A percentile compares a stretch with the other conserved stretches of the same genome.
Conservation (phyloP, 2,888 invertebrate genomes). For the Callyntrura sp. region DNA sequence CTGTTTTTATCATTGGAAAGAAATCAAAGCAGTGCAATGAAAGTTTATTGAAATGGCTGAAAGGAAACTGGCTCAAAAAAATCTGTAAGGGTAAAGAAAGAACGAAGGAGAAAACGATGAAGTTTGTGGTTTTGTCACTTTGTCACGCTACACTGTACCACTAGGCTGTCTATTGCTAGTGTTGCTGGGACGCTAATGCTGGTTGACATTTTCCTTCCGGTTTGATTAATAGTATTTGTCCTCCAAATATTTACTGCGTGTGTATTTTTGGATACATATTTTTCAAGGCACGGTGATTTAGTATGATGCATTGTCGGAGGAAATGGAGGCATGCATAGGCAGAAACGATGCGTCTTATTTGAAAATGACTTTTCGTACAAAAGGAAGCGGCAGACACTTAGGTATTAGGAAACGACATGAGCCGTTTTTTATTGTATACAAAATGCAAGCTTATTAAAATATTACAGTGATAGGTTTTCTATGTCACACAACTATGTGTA, state of each 20-base stretch:
- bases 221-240: slow-evolving; percentile 4
- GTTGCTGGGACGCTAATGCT: background rate
- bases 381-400: background rate
- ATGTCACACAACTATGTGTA: background rate
- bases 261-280: too few species aligned
- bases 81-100: background rate
- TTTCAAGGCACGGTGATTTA: background rate
- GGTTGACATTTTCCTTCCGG: slow-evolving; percentile 17
- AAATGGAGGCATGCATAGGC: background rate
- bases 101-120: background rate
- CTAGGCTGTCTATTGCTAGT: background rate
- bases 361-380: background rate
- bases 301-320: background rate
- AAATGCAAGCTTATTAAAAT: background rate
- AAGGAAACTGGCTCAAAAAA: background rate
- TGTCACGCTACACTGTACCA: background rate
- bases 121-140: background rate
- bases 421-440: too few species aligned
- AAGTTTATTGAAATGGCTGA: background rate
- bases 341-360: background rate
- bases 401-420: background rate
- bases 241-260: background rate
- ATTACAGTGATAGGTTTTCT: background rate
- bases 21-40: background rate
- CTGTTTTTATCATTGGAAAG: background rate